Conservation (phyloP, 2,113 vertebrate species). For the Mandrillus leucophaeus region DNA sequence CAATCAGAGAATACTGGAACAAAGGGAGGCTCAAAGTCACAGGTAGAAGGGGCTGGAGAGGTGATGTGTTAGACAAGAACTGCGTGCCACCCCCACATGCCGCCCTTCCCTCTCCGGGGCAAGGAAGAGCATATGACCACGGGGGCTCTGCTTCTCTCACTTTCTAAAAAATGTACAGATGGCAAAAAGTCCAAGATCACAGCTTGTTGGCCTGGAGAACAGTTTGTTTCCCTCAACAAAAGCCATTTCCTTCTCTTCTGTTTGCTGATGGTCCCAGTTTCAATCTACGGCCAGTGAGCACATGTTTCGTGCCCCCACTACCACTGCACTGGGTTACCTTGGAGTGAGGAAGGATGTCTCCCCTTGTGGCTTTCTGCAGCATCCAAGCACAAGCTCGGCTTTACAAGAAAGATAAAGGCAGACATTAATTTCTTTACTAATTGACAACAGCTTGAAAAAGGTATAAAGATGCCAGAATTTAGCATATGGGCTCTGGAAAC, state of each 20-base stretch:
- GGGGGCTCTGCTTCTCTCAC: not conserved
- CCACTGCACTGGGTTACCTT: not conserved
- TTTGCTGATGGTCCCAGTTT: constrained; percentile 69
- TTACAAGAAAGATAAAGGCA: constrained; percentile 62
- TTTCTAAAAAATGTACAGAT: constrained; percentile 1
- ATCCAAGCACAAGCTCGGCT: not conserved
- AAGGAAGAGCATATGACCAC: rapidly evolving
- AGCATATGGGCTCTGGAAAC: constrained; percentile 77
- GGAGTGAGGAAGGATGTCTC: not conserved
- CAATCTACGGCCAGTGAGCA: constrained; percentile 24
- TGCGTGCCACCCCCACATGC: rapidly evolving
- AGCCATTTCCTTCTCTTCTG: constrained; percentile 76
- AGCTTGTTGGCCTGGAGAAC: constrained; percentile 81
- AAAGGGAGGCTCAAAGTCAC: not conserved
- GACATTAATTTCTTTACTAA: constrained; percentile 63
- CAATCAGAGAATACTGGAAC: not conserved
- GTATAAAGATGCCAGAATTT: constrained; percentile 69
- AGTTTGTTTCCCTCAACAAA: constrained; percentile 80
- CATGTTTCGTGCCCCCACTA: not conserved
- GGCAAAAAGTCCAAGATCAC: constrained; percentile 78
- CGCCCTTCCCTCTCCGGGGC: not conserved
- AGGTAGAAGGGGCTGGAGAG: not conserved
- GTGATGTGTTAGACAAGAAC: not conserved
- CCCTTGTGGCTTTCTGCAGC: rapidly evolving
- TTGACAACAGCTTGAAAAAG: constrained; percentile 74